A percentile compares a stretch with the other conserved stretches of the same genome.
These are phyloP conservation scores for Nerophis lumbriciformis DNA, from an alignment of 2,113 vertebrate genomes.

Conservation along the genomic window DNA sequence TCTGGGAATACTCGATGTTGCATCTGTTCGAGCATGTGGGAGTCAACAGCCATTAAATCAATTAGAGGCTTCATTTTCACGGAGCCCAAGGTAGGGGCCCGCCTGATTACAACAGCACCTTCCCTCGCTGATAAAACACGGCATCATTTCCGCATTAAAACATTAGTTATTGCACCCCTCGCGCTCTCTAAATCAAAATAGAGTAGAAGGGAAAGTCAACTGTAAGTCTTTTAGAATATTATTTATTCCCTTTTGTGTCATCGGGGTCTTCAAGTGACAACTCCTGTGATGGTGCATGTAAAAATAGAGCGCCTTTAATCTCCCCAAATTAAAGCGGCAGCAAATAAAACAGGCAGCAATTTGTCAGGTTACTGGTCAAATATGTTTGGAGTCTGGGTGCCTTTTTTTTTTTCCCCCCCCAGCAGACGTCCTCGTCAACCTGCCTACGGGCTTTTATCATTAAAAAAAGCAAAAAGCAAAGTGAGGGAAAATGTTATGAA, in stretches of 20 bases:
- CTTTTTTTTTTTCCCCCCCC: background rate
- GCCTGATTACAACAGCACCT: background rate
- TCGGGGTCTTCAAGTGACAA: constrained; percentile 11
- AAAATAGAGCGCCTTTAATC: constrained; percentile 19
- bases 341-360: constrained; percentile 2
- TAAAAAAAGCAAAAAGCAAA: constrained; percentile 38
- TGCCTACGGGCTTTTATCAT: constrained; percentile 42
- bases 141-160: constrained; percentile 26
- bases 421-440: background rate
- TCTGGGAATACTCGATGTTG: constrained; percentile 18
- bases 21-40: constrained; percentile 44
- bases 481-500: constrained; percentile 34
- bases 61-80: constrained; percentile 44
- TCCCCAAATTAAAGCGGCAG: constrained; percentile 21
- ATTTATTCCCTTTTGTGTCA: constrained; percentile 38
- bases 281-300: constrained; percentile 12
- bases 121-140: constrained; percentile 28
- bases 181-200: constrained; percentile 20
- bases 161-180: constrained; percentile 6
- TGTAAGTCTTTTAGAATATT: constrained; percentile 37
- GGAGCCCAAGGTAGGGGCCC: constrained; percentile 26
- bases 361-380: constrained; percentile 12
- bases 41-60: constrained; percentile 51
- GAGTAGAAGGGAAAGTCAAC: constrained; percentile 35
- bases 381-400: background rate